Conservation (phyloP, 2,113 vertebrate species). For the Acrocephalus kingi region DNA sequence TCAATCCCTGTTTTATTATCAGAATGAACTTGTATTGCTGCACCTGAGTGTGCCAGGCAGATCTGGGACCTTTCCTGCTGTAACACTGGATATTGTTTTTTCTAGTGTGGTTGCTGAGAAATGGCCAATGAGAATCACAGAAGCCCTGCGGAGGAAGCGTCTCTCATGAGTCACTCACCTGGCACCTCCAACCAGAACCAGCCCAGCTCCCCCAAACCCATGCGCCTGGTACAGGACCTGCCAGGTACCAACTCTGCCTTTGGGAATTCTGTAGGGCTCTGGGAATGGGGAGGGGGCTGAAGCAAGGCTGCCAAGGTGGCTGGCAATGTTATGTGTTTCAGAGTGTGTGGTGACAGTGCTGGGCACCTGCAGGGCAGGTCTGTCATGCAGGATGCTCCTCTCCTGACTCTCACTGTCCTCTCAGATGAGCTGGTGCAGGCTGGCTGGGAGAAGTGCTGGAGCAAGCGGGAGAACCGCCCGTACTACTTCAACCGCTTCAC, state of each 20-base stretch:
- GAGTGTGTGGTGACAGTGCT: background rate
- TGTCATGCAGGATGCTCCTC: background rate
- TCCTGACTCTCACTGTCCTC: background rate
- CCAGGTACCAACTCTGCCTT: constrained; percentile 78
- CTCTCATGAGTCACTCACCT: constrained; percentile 85
- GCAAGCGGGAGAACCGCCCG: constrained; percentile 92
- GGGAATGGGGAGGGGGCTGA: background rate
- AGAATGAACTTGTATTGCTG: background rate
- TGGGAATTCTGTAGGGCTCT: background rate
- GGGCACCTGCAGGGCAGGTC: background rate
- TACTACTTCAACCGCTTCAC: constrained; percentile 99
- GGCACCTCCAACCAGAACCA: constrained; percentile 86
- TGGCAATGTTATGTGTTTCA: accelerated
- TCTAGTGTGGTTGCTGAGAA: constrained; percentile 79
- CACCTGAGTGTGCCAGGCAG: background rate
- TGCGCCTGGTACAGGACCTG: constrained; percentile 89
- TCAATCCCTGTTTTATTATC: background rate
- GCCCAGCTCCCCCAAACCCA: constrained; percentile 87
- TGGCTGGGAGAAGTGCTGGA: constrained; percentile 99
- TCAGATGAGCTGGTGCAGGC: constrained; percentile 96
- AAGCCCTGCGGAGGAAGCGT: constrained; percentile 84
- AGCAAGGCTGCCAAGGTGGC: accelerated
- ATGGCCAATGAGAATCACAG: constrained; percentile 96
- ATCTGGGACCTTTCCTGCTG: background rate
- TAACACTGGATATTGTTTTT: background rate